These are phyloP conservation scores for Thereva unica DNA, from an alignment of 2,888 invertebrate species.

Conservation along the genomic window DNA sequence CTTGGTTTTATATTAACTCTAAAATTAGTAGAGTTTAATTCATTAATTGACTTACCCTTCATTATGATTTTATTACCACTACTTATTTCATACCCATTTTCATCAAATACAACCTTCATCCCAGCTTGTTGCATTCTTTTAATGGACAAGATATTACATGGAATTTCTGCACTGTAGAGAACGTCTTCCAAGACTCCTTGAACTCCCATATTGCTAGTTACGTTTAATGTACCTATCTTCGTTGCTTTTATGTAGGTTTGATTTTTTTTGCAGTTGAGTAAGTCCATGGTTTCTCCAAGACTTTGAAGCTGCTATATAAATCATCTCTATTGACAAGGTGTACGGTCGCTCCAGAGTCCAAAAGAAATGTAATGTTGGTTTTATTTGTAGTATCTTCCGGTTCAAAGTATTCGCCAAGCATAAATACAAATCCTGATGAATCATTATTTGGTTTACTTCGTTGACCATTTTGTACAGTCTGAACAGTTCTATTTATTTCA, in stretches of 20 bases:
- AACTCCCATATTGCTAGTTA: conserved; percentile 39
- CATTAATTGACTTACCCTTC: too few species aligned
- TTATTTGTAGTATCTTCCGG: too few species aligned
- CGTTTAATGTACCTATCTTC: not conserved
- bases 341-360: not conserved
- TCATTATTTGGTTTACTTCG: too few species aligned
- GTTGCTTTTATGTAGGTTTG: not conserved
- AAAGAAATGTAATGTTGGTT: not conserved
- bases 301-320: not conserved
- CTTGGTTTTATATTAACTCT: not conserved
- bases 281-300: not conserved
- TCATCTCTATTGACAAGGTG: conserved; percentile 10
- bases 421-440: too few species aligned
- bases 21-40: not conserved
- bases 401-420: too few species aligned
- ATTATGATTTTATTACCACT: too few species aligned
- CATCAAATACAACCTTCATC: too few species aligned
- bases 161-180: conserved; percentile 46
- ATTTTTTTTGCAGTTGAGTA: too few species aligned
- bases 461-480: not conserved
- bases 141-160: conserved; percentile 42
- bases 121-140: conserved; percentile 37
- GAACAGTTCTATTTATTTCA: not conserved
- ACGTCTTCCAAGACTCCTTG: conserved; percentile 37
- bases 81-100: too few species aligned